Evolutionary conservation across 2,113 vertebrate genomes (phyloP).

Genomic region (Cyanistes caeruleus): DNA sequence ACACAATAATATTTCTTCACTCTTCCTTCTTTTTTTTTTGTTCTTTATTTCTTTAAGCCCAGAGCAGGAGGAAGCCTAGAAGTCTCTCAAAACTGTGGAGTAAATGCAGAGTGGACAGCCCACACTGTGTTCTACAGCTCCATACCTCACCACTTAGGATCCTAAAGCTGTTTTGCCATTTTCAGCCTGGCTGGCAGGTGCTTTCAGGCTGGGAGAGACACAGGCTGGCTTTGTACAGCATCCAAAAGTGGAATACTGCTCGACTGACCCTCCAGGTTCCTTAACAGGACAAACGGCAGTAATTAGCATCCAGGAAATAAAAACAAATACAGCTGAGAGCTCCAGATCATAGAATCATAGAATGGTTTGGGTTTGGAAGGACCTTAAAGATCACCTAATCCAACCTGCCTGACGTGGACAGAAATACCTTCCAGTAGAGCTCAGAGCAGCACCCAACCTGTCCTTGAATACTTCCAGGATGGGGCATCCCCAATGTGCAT

Average conservation of each 20-base stretch:
- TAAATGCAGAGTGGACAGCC: neutral
- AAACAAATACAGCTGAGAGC: neutral
- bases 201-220: neutral
- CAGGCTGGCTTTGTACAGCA: neutral
- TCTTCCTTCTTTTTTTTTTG: too few species aligned
- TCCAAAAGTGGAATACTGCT: neutral
- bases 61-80: neutral
- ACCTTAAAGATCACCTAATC: neutral
- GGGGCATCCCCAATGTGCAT: accelerated
- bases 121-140: neutral
- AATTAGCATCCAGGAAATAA: neutral
- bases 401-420: neutral
- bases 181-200: neutral
- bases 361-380: neutral
- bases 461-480: too few species aligned
- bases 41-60: neutral
- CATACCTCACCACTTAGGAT: accelerated
- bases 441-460: neutral
- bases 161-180: neutral
- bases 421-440: too few species aligned
- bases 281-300: neutral
- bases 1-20: neutral
- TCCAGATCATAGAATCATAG: neutral
- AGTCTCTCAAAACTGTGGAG: neutral
- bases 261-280: accelerated